Base-by-base conservation (phyloP, 2,797 vertebrate genomes). In the Eurystomus glaucurus region DNA sequence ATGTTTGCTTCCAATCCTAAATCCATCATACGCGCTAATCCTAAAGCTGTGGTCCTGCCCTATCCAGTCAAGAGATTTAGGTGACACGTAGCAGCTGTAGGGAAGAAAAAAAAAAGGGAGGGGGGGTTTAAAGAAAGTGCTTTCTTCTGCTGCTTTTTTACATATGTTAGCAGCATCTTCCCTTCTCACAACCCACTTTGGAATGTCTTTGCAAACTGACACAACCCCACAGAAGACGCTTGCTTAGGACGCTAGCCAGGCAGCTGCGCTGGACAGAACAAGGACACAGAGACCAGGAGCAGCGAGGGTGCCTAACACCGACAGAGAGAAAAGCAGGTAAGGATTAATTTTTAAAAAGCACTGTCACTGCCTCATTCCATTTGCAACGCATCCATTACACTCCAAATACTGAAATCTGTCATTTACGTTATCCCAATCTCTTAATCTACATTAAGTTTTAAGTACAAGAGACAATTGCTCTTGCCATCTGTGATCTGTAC, bases 11-110 rank as follows among this genome's bases (percentile, higher is more conserved):
- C 96, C 97, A 96, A 98, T 97, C 98, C 98, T 98, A 99, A 99
- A 99, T 99, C 99, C 99, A 96, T 97, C 78, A 86, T 84, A 97
- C 91, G 97, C 81, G 55, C 94, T 99, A 99, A 99, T 99, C 99
- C 99, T 71, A 91, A 93, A 97, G 98, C 97, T 9, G 75, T 33
- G 68, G 94, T 88, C 92, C 95, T 89, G 97, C 95, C 97, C 97
- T 97, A 98, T 97, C 97, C 97, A 88, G 93, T 94, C 93, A 92
- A 88, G 97, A 99, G 99, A 99, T 99, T 99, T 98, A 98, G 96
- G 97, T 93, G 98, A 97, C 97, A 95, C 4, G 55, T 97, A 97
- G 97, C 97, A 96, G 97, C 97, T 95, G 93, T 37, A 97, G 58
- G 26, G 8, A 3, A 3, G 10, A 11, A 18, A 61, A 71, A 96